Percentiles rank a stretch among this genome's conserved stretches.
These are phyloP conservation scores for Tinea semifulvella DNA, from an alignment of 2,888 invertebrate genomes.

Conservation along the genomic window DNA sequence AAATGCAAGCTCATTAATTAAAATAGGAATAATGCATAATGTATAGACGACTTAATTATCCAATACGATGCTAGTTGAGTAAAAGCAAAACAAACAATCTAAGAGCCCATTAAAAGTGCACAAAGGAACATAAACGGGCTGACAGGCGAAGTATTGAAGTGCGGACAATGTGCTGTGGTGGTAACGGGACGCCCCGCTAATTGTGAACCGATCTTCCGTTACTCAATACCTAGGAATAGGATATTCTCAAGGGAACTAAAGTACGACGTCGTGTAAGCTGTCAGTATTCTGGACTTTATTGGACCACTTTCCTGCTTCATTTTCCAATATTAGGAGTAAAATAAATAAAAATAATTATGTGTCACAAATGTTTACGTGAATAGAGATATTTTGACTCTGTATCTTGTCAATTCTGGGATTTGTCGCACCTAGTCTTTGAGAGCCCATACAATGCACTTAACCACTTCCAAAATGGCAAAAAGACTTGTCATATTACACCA, in stretches of 20 bases:
- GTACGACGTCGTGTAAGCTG: neutral
- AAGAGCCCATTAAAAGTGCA: conserved; percentile 43
- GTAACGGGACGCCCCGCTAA: conserved; percentile 60
- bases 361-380: too few relatives aligned
- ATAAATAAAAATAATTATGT: too few relatives aligned
- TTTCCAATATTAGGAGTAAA: too few relatives aligned
- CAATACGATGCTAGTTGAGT: conserved; percentile 18
- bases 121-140: conserved; percentile 46
- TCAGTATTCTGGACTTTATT: too few relatives aligned
- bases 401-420: too few relatives aligned
- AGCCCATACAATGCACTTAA: too few relatives aligned
- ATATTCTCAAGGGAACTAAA: conserved; percentile 11
- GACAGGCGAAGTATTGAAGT: conserved; percentile 36
- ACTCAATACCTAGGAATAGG: conserved; percentile 20
- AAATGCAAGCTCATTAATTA: neutral
- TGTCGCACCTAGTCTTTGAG: too few relatives aligned
- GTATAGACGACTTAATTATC: neutral
- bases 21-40: neutral
- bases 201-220: conserved; percentile 57
- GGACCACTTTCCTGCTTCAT: too few relatives aligned
- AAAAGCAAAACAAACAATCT: conserved; percentile 42
- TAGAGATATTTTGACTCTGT: too few relatives aligned
- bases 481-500: too few relatives aligned
- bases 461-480: too few relatives aligned
- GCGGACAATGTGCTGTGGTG: conserved; percentile 39